phyloP scores from a whole-genome alignment of 64 coral and sea anemone species.

The Pocillopora verrucosa region DNA sequence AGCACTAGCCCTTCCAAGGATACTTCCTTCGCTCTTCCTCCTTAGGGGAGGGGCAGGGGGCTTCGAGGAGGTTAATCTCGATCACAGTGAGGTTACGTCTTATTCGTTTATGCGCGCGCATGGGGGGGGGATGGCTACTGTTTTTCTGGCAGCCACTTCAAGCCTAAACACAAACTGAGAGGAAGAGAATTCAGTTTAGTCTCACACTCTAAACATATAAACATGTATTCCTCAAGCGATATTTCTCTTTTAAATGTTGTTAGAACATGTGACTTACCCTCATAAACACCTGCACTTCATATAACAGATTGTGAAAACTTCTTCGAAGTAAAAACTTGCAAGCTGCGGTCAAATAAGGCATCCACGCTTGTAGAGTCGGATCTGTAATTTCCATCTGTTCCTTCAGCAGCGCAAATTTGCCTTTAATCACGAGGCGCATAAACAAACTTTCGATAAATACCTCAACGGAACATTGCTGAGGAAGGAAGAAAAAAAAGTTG shows the following conservation, averaged over 20 bases:
- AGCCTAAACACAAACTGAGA: no score
- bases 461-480: conserved; percentile 66
- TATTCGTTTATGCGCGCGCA: no score
- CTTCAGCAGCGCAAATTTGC: conserved; percentile 61
- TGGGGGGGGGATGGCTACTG: no score
- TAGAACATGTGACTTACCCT: conserved; percentile 36
- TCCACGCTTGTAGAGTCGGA: conserved; percentile 82
- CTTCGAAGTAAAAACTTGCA: conserved; percentile 76
- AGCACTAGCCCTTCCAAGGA: no score
- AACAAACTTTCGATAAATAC: conserved; percentile 89
- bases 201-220: no score
- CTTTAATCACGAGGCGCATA: conserved; percentile 83
- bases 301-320: conserved; percentile 73
- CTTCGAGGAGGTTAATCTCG: no score
- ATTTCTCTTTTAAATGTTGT: not conserved
- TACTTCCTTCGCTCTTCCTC: no score
- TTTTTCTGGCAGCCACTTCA: no score
- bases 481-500: not conserved
- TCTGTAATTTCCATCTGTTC: conserved; percentile 82
- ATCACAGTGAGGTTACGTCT: no score
- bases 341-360: conserved; percentile 81
- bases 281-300: conserved; percentile 93
- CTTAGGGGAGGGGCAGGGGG: no score
- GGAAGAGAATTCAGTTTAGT: no score
- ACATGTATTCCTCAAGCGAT: not conserved